Base-by-base conservation (phyloP, 2,797 vertebrate species). In the Anableps anableps region DNA sequence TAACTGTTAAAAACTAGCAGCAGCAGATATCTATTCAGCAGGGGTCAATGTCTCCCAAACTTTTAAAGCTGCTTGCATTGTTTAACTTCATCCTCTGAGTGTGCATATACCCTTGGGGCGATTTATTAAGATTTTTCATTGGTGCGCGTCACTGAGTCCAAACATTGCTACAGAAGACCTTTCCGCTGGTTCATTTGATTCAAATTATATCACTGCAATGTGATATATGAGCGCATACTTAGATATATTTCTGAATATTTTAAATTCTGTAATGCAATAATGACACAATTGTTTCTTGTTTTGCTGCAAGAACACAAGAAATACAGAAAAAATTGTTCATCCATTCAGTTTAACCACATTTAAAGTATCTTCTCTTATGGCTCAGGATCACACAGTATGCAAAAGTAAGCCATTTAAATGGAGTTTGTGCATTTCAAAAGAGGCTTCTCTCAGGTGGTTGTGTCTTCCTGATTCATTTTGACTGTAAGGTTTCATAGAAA, bases 1-100 rank as follows among this genome's bases (percentile, higher is more conserved):
- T 81, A 83, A 84, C 84, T 81, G 85, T 77, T 77, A n/a, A 81
- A 81, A 81, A 45, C 77, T 4, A 77, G 71, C 72, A 58, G 55
- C 38, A 79, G 77, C 66, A 80, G 53, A 53, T 43, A 73, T 58
- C 83, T 72, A 72, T 82, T 80, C 79, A 83, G 31, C 51, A 53
- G 6, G 80, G 84, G 77, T 88, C 86, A 76, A 72, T 38, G 55
- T 23, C 55, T 6, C 51, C 77, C 43, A 38, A 83, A 86, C 38
- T 47, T 34, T 71, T 55, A 53, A 76, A 72, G 70, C 74, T 45
- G 83, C 77, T 85, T 41, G 81, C 72, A 14, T 66, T 75, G 45
- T 75, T 72, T 76, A 47, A 53, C 43, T 81, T 83, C 47, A 86
- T 83, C 77, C 38, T 58, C 72, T 75, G 66, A 75, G 55, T 71